These are phyloP conservation scores for Abramis brama DNA, from an alignment of 2,113 vertebrate species.

Conservation along the genomic window DNA sequence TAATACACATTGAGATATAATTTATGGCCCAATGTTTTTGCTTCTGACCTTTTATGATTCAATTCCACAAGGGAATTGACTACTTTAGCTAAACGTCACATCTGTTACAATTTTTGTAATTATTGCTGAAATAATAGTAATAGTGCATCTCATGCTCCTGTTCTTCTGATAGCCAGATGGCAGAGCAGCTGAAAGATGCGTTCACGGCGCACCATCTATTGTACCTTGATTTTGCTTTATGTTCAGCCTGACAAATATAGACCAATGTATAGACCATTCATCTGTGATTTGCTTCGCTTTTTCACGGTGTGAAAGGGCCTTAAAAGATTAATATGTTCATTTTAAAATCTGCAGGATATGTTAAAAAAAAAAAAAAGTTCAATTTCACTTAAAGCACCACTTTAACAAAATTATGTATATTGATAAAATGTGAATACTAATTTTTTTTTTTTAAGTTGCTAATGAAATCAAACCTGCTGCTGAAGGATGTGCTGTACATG, in stretches of 20 bases:
- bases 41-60: background rate
- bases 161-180: constrained; percentile 5
- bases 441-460: background rate
- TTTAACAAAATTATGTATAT: constrained; percentile 1
- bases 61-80: background rate
- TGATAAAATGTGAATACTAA: background rate
- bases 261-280: constrained; percentile 1
- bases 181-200: background rate
- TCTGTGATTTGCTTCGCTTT: background rate
- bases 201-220: background rate
- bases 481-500: constrained; percentile 83
- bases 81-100: background rate
- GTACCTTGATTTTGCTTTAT: background rate
- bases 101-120: background rate
- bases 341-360: background rate
- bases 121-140: background rate
- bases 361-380: background rate
- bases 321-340: background rate
- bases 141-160: background rate
- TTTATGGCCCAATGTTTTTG: background rate
- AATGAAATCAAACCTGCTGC: constrained; percentile 79
- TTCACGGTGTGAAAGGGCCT: background rate
- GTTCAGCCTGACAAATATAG: constrained; percentile 6
- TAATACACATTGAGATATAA: background rate
- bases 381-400: background rate